Evolutionary conservation across 2,888 invertebrate species (phyloP), one percentile per base, ranked within the genome.

Genomic region (Tillus elongatus): DNA sequence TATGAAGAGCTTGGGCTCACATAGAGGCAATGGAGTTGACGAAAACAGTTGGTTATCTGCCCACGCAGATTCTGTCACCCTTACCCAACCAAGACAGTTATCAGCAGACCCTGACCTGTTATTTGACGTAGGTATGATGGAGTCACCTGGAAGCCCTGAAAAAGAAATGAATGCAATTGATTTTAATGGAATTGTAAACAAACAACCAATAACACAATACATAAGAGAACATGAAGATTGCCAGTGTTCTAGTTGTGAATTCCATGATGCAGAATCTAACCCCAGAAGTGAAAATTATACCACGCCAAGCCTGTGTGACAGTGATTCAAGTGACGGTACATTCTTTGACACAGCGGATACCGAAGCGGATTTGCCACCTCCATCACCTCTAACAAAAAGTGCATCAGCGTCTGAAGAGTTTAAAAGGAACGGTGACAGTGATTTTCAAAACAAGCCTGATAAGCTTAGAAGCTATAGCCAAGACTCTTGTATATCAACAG

Each of bases 101-200:
- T 60, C 37, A 36, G 46, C 47, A 10, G 72, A 72, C 30, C 60
- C 72, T 31, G 77, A 79, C 50, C 72, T 76, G 3, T 79, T 73
- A 54, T 74, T 76, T 54, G 77, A 79, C 60, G 76, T 78, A 49
- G 76, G 75, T 51, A 67, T 76, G 48, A 68, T 75, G 38, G 79
- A 79, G 44, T 79, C 77, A 42, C 79, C 82, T 0, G 76, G 75
- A 33, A 83, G 82, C 49, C 83, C 83, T 1, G 74, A 73, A 33
- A 29, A 36, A 12, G 60, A 60, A 46, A 32, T 51, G 8, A 51
- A 52, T 3, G 53, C 52, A 40, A 32, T 42, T 3, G 56, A 58
- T 39, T 40, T 56, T 3, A 53, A 57, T 2, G 58, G 54, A 24
- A 45, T 68, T 1, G 52, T 64, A n/a, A 64, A 64, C n/a, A 63